phyloP scores from a whole-genome alignment of 2,797 vertebrate genomes.

The Alectoris magna region DNA sequence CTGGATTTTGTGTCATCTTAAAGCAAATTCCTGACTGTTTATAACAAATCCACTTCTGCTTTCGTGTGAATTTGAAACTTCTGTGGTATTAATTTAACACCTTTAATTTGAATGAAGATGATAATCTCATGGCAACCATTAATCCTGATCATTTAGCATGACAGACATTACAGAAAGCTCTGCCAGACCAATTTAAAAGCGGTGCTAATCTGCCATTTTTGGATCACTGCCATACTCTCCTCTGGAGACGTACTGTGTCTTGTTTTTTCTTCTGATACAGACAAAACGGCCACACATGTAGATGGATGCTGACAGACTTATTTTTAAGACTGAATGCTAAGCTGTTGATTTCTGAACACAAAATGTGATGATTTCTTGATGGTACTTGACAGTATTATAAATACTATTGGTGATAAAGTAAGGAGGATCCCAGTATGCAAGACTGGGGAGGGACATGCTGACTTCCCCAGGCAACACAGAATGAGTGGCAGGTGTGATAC shows the following conservation, averaged over 20 bases:
- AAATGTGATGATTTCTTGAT: background rate
- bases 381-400: background rate
- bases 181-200: background rate
- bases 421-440: background rate
- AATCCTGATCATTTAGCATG: constrained; percentile 1
- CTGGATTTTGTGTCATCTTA: background rate
- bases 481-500: background rate
- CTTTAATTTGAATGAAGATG: constrained; percentile 21
- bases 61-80: constrained; percentile 28
- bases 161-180: background rate
- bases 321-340: background rate
- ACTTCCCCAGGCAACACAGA: background rate
- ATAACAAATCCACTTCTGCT: background rate
- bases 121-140: constrained; percentile 47
- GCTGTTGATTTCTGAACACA: background rate
- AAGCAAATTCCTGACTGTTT: background rate
- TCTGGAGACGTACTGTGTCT: accelerated
- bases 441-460: background rate
- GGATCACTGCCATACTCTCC: background rate
- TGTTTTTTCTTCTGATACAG: background rate
- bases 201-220: background rate
- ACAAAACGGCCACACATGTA: background rate
- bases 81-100: background rate
- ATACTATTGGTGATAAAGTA: background rate
- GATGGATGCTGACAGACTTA: background rate